Base-by-base conservation (phyloP, 2,113 vertebrate species). In the Rhagologus leucostigma region DNA sequence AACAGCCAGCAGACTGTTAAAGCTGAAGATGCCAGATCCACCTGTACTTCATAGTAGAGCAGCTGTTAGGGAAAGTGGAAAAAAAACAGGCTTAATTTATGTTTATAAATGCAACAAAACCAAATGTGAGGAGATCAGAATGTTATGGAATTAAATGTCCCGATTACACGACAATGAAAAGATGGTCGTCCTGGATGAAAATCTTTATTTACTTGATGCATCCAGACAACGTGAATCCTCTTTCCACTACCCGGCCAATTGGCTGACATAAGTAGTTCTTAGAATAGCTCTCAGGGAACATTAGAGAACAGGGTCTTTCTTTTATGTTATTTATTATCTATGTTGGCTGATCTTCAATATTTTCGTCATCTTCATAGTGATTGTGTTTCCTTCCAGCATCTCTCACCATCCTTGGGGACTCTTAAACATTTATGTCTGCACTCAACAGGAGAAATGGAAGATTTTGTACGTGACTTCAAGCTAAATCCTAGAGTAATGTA, bases 351-450 rank as follows among this genome's bases (percentile, higher is more conserved):
- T 92, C 71, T 86, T 96, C 94, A 96, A 60, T 62, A 84, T 96
- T 96, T 98, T 97, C 96, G 96, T 97, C 91, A 94, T 96, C 81
- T 98, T 97, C 91, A 63, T 93, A 95, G 84, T 90, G 73, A 94
- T 63, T 93, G 35, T 52, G 56, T 93, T 98, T 97, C 96, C 69
- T 95, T 84, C 84, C 81, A 93, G 86, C 93, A 84, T 91, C 90
- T 96, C 95, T 76, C 87, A 76, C 70, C 44, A 46, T 93, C 95
- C 80, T 81, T 80, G 50, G 95, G 90, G 94, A 88, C 90, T 92
- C 92, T 89, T 93, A 91, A 93, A 93, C 78, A 55, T 93, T 88
- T 67, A 52, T 71, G 77, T 74, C 85, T 98, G 81, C 79, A 87
- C 93, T 95, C 92, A 97, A 77, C 84, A 94, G 32, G 33, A 96